Evolutionary conservation across 2,888 invertebrate species (phyloP).

Genomic region (Neuroscelio doddi): DNA sequence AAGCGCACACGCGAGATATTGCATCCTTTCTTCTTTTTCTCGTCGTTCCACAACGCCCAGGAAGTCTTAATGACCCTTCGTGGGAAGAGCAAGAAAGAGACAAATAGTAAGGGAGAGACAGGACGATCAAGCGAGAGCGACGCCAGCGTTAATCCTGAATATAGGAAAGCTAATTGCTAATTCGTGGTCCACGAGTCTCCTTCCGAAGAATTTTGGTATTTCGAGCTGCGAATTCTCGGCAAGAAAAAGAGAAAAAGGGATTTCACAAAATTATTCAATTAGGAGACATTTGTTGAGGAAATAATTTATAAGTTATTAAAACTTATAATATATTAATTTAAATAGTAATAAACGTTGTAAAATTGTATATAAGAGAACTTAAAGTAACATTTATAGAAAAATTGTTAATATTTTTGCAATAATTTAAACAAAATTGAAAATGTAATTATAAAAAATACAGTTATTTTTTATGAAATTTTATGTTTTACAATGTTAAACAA

Average conservation of each 20-base stretch:
- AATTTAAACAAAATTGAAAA: too few relatives aligned
- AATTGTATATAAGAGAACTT: too few relatives aligned
- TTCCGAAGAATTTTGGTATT: slow-evolving; percentile 22
- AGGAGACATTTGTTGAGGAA: not conserved
- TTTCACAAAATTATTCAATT: slow-evolving; percentile 28
- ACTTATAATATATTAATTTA: too few relatives aligned
- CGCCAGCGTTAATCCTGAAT: slow-evolving; percentile 3
- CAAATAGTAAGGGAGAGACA: slow-evolving; percentile 14
- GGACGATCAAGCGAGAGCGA: not conserved
- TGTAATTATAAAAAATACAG: too few relatives aligned
- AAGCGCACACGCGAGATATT: slow-evolving; percentile 48
- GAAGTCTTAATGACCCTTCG: slow-evolving; percentile 68
- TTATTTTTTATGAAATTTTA: too few relatives aligned
- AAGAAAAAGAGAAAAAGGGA: not conserved
- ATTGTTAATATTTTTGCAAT: too few relatives aligned
- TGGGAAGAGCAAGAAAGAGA: slow-evolving; percentile 57
- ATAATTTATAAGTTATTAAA: too few relatives aligned
- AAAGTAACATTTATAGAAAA: too few relatives aligned
- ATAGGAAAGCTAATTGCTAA: slow-evolving; percentile 31
- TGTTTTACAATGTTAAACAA: too few relatives aligned
- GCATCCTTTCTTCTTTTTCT: slow-evolving; percentile 39
- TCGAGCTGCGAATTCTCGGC: not conserved
- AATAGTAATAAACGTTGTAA: too few relatives aligned
- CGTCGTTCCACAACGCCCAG: slow-evolving; percentile 57
- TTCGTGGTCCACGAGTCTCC: slow-evolving; percentile 22